Conservation (phyloP, 2,888 invertebrate species). For the Epicampocera succincta region DNA sequence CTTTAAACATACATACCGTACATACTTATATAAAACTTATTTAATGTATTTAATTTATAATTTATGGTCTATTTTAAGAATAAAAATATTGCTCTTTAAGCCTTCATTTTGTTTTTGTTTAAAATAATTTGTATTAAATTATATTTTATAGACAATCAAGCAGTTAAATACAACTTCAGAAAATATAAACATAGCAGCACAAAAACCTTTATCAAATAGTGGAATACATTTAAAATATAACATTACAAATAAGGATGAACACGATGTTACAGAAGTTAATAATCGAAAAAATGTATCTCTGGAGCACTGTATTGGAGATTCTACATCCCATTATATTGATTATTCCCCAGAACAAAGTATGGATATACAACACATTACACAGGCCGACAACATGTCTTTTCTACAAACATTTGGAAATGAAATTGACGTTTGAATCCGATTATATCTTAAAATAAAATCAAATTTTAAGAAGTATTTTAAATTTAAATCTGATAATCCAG, state of each 20-base stretch:
- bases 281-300: slow-evolving; percentile 48
- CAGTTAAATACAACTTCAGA: slow-evolving; percentile 67
- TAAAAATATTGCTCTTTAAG: no score
- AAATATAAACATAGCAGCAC: slow-evolving; percentile 64
- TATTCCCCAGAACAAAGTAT: slow-evolving; percentile 96
- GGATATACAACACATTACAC: slow-evolving; percentile 73
- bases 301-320: slow-evolving; percentile 47
- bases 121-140: slow-evolving; percentile 29
- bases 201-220: slow-evolving; percentile 62
- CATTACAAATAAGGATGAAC: slow-evolving; percentile 53
- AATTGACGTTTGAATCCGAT: no score
- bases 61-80: no score
- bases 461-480: no score
- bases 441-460: no score
- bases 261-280: slow-evolving; percentile 39
- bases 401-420: no score
- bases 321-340: slow-evolving; percentile 85
- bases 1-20: no score
- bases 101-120: no score
- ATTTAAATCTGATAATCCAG: no score
- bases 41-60: no score
- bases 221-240: slow-evolving; percentile 58
- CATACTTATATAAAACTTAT: no score
- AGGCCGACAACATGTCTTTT: no score
- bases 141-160: slow-evolving; percentile 57